These are phyloP conservation scores for Epirrhoe tristata DNA, from an alignment of 2,888 invertebrate species.

Conservation along the genomic window DNA sequence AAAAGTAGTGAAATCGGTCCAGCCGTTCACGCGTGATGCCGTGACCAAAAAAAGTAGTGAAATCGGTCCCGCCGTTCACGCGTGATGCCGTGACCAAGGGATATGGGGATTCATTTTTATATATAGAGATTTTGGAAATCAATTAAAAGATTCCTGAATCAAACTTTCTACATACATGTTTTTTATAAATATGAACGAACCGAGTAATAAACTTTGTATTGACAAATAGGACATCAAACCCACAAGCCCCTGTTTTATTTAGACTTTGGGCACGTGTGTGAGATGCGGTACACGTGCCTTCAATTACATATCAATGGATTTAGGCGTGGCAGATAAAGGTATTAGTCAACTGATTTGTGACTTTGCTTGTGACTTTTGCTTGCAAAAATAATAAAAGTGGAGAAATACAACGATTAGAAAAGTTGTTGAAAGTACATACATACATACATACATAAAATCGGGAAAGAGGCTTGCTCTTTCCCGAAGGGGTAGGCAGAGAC, in stretches of 20 bases:
- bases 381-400: background rate
- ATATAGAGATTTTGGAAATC: too few relatives aligned
- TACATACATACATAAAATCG: too few relatives aligned
- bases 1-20: too few relatives aligned
- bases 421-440: background rate
- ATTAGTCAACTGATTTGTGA: conserved; percentile 10
- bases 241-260: conserved; percentile 36
- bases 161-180: too few relatives aligned
- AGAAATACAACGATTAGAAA: background rate
- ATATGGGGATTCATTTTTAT: too few relatives aligned
- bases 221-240: conserved; percentile 30
- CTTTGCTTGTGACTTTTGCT: conserved; percentile 8
- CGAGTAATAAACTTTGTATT: conserved; percentile 27
- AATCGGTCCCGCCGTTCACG: too few relatives aligned
- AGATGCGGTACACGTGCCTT: conserved; percentile 61
- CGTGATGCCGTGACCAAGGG: too few relatives aligned
- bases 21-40: too few relatives aligned
- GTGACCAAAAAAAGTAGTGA: too few relatives aligned
- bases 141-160: too few relatives aligned
- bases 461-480: too few relatives aligned
- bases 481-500: too few relatives aligned
- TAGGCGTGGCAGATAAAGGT: conserved; percentile 27
- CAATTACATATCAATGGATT: conserved; percentile 68
- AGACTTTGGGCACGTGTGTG: conserved; percentile 56
- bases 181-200: background rate